Evolutionary conservation across 2,888 invertebrate species (phyloP), one percentile per base, ranked within the genome.

Genomic region (Ophion ellenae): DNA sequence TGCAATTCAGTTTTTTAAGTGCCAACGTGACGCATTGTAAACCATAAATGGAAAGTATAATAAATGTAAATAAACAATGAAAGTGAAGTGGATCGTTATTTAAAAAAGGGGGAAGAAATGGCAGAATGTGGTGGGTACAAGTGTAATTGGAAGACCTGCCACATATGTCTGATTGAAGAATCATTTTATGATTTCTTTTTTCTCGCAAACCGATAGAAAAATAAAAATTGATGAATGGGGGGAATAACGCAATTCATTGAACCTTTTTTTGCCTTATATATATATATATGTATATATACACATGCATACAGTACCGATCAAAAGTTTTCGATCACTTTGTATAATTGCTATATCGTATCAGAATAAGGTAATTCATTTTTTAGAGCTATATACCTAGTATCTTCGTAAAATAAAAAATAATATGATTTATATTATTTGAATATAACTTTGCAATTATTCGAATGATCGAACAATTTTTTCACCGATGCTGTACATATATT

Each of bases 241-340:
- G 40, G 40, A 67, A 67, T 5, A 40, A 69, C 45, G 45, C 70
- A 70, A 57, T 71, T 57, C 32, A 57, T 57, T 32, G 57, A 20
- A n/a, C 71, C 28, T 57, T 57, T 71, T 71, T 47, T 71, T 28
- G 28, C n/a, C 28, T 36, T 6, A 36, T 36, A 36, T 36, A 36
- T 36, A 36, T 36, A 36, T 7, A 36, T 36, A 36, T 36, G 5
- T 36, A 40, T 40, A 40, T 40, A 40, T 32, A 32, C 1, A 32
- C 4, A 32, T 4, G 1, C 4, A 32, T 32, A 32, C 1, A 32
- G 32, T 32, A 32, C 32, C 32, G 32, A 32, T 32, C 4, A 32
- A 32, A 32, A 32, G 32, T 32, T 32, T 32, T 32, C 32, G 32
- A 32, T 32, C 2, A 32, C 4, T 32, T 32, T 32, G 32, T 2